These are phyloP conservation scores for Tyria jacobaeae DNA, from an alignment of 2,888 invertebrate genomes.

Conservation along the genomic window DNA sequence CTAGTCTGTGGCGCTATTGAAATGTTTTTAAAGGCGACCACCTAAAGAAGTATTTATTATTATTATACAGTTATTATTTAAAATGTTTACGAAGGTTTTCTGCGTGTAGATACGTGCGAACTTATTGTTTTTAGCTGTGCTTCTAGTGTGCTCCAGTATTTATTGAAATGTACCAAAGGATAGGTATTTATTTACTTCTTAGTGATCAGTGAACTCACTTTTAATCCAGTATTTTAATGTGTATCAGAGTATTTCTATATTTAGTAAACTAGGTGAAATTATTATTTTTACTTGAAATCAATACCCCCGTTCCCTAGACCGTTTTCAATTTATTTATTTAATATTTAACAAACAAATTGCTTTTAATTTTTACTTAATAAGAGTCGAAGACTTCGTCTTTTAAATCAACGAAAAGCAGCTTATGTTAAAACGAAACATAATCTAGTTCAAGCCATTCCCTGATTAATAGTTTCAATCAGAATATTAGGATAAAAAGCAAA, in stretches of 20 bases:
- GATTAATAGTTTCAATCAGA: slow-evolving; percentile 5
- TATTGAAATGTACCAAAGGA: background rate
- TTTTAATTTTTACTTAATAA: too few species aligned
- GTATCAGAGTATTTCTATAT: background rate
- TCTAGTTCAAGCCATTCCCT: background rate
- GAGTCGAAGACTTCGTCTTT: too few species aligned
- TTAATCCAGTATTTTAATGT: background rate
- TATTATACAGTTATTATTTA: background rate
- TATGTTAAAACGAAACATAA: background rate
- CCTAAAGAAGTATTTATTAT: background rate
- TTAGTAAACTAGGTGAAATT: background rate
- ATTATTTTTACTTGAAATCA: background rate
- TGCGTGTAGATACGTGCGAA: background rate
- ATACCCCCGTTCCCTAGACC: background rate
- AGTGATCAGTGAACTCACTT: background rate
- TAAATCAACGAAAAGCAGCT: too few species aligned
- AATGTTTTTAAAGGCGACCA: background rate
- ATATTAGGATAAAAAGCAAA: slow-evolving; percentile 35
- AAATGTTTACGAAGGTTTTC: background rate
- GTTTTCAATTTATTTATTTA: too few species aligned
- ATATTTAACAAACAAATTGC: too few species aligned
- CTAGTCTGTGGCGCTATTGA: background rate
- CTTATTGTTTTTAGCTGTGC: background rate
- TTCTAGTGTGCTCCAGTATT: background rate
- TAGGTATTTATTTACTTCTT: background rate